Base-by-base conservation (phyloP, 2,113 vertebrate genomes). In the Ptilorrhoa leucosticta region DNA sequence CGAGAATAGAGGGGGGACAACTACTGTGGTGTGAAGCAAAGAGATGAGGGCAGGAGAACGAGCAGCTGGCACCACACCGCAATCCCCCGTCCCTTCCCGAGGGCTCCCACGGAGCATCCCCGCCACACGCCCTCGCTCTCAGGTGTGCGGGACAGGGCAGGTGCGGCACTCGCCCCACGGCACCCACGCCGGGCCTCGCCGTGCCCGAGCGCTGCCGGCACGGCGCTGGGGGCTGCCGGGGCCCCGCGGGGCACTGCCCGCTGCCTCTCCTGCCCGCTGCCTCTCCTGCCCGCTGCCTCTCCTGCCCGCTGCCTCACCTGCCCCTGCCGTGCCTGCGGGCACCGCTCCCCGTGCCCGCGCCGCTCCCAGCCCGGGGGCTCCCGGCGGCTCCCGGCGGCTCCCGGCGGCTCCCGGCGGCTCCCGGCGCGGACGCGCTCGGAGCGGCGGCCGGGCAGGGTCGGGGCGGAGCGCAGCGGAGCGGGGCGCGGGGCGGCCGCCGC, bases 1-100 rank as follows among this genome's bases (percentile, higher is more conserved):
- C 7, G 5, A 69, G 13, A 76, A 33, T 0, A 24, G 16, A 51
- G 27, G 18, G 44, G 31, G 10, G 20, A 40, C 61, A 65, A 4
- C 15, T 5, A 4, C n/a, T 2, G 26, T 1, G 28, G 11, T 1
- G 51, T 3, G 23, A 30, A 22, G n/a, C 8, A 16, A 31, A 8
- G 22, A 16, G 68, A 9, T 0, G 23, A 10, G 47, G 9, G 47
- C 65, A 24, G 40, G 14, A 30, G 31, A 77, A 39, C 22, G 18
- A 42, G 50, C 4, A 60, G 58, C 68, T 22, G 80, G 11, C 63
- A 22, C 11, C 15, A 3, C 40, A 1, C 37, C 1, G 60, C 18
- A 17, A 24, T 4, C 26, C 28, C 56, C 48, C 17, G 3, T 5
- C 24, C 48, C 19, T 13, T 31, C 7, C 42, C 30, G 11, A 15